Conservation (phyloP, 2,797 vertebrate genomes). For the Phoxinus dragarum region DNA sequence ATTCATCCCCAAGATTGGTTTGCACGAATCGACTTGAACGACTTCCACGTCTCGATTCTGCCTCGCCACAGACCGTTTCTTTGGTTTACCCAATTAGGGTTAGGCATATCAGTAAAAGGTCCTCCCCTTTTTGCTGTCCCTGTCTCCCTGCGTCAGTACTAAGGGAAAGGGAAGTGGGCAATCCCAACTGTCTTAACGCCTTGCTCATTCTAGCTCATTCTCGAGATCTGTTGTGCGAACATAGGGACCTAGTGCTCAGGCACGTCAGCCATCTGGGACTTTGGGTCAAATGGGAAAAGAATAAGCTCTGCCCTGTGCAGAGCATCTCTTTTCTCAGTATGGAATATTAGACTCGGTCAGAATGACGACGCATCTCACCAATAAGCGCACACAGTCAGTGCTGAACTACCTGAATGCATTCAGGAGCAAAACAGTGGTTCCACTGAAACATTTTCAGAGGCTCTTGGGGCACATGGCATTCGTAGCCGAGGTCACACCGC, state of each 20-base stretch:
- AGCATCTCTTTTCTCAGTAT: neutral
- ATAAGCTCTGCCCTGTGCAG: no score
- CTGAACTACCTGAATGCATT: no score
- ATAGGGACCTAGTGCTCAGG: neutral
- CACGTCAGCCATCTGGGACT: neutral
- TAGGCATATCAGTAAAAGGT: neutral
- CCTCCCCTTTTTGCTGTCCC: neutral
- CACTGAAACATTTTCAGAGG: neutral
- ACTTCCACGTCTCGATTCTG: no score
- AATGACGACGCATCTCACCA: fast-evolving
- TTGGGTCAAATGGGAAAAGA: neutral
- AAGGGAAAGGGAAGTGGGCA: neutral
- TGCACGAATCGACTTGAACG: no score
- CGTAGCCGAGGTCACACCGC: no score
- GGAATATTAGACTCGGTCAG: neutral
- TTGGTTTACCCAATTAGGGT: neutral
- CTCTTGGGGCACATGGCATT: no score
- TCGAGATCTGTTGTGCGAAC: neutral
- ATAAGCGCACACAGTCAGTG: neutral
- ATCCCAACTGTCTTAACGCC: neutral
- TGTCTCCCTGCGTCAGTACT: neutral
- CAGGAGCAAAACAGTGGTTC: no score
- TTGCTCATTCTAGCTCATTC: neutral
- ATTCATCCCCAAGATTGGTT: no score
- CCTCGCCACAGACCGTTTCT: no score